Base-by-base conservation (phyloP, 2,113 vertebrate species). In the Hucho hucho region DNA sequence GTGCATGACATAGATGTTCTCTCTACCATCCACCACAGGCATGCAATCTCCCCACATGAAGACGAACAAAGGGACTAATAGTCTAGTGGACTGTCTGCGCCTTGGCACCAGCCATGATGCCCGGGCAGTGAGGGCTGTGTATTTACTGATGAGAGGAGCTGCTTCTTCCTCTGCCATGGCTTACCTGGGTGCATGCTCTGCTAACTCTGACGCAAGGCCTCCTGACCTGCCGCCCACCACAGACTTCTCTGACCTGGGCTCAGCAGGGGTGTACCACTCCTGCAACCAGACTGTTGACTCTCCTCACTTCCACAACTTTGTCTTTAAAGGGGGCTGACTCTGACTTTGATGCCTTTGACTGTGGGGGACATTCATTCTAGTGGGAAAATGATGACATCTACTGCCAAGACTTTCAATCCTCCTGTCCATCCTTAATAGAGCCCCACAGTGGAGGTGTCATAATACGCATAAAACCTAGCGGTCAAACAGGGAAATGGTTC, bases 311-410 rank as follows among this genome's bases (percentile, higher is more conserved):
- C 92, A 92, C 87, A 91, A 86, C 73, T 91, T 93, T 59, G 93
- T 94, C 80, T 95, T 92, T 32, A 32, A 92, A 94, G 63, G 86
- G 91, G 79, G 79, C 73, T 37, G 92, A 94, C 75, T 92, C 92
- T n/a, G 93, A 94, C 85, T 94, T 93, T 63, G 92, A 94, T 68
- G 84, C 87, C 64, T 94, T 94, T 73, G 93, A 95, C 77, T 95
- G 92, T 70, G 91, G 93, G 13, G 93, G 91, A 3, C 94, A 94
- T 75, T 89, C 90, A 56, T 94, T 95, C 83, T 95, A 83, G 83
- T 28, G 64, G 20, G 5, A 14, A 53, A 6, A 20, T 63, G 14
- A 14, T 20, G 47, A 37, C 12, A 14, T 67, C 28, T 64, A 1
- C 22, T 5, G 6, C 14, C 56, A 20, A n/a, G 49, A 53, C 49